Percentiles rank a stretch among this genome's conserved stretches.
These are phyloP conservation scores for Nasonia vitripennis DNA, from an alignment of 1,140 invertebrate genomes.

Conservation along the genomic window DNA sequence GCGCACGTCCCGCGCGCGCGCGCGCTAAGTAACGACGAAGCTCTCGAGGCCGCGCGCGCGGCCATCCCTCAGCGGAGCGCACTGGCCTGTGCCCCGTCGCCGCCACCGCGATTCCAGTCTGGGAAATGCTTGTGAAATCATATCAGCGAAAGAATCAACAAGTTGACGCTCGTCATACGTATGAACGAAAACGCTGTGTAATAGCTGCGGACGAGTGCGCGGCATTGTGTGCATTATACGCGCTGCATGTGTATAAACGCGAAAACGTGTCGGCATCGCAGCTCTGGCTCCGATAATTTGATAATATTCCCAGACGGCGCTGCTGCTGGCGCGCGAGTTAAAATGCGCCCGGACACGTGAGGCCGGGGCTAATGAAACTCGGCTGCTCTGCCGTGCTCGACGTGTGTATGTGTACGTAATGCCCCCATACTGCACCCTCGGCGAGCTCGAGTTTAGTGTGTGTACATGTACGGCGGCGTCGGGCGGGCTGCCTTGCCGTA, in stretches of 20 bases:
- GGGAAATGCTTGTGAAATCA: conserved; percentile 26
- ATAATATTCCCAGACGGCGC: conserved; percentile 48
- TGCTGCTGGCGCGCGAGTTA: neutral
- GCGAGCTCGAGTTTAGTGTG: neutral
- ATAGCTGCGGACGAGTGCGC: neutral
- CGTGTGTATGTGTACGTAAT: neutral
- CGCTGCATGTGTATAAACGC: conserved; percentile 13
- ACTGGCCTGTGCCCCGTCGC: neutral
- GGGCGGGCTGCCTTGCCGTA: neutral
- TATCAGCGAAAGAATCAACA: conserved; percentile 29
- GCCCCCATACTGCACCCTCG: too few relatives aligned
- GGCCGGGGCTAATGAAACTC: conserved; percentile 34
- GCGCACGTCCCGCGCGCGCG: neutral
- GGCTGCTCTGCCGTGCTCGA: neutral
- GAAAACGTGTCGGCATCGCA: conserved; percentile 46
- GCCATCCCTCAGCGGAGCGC: neutral
- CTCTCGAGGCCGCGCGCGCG: neutral
- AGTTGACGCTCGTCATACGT: neutral
- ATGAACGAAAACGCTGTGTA: neutral
- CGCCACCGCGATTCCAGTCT: neutral
- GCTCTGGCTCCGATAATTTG: conserved; percentile 53
- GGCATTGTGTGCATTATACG: conserved; percentile 1
- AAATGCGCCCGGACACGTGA: conserved; percentile 38
- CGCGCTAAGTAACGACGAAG: conserved; percentile 18
- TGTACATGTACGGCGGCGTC: too few relatives aligned